These are phyloP conservation scores for Melitaea cinxia DNA, from an alignment of 1,140 invertebrate species.

Conservation along the genomic window DNA sequence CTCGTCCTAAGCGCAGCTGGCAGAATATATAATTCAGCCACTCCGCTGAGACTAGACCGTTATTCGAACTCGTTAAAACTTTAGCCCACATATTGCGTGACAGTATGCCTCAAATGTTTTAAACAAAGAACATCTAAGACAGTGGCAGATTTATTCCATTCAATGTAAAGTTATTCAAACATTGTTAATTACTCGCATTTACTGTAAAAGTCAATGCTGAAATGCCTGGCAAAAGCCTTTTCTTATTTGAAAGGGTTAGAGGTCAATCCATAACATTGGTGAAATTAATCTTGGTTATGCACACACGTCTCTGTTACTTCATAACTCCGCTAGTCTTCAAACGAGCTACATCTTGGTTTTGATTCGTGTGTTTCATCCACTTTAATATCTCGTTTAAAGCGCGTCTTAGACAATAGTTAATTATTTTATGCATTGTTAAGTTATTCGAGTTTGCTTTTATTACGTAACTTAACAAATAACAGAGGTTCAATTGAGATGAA, in stretches of 20 bases:
- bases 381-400: too few species aligned
- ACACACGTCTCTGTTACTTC: too few species aligned
- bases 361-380: too few species aligned
- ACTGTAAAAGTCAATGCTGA: constrained; percentile 32
- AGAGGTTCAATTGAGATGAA: too few species aligned
- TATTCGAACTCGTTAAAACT: constrained; percentile 61
- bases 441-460: too few species aligned
- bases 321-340: too few species aligned
- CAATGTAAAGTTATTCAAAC: constrained; percentile 30
- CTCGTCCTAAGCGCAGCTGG: constrained; percentile 27
- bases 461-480: too few species aligned
- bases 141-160: constrained; percentile 58
- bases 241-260: not conserved
- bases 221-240: not conserved
- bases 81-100: constrained; percentile 45
- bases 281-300: too few species aligned
- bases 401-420: too few species aligned
- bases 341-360: too few species aligned
- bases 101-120: constrained; percentile 36
- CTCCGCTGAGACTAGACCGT: constrained; percentile 46
- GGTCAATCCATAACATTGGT: not conserved
- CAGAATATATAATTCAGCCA: constrained; percentile 35
- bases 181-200: constrained; percentile 39
- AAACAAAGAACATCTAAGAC: constrained; percentile 47
- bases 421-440: too few species aligned